A percentile compares a stretch with the other conserved stretches of the same genome.
These are phyloP conservation scores for Ceyx cyanopectus DNA, from an alignment of 2,113 vertebrate genomes.

Conservation along the genomic window DNA sequence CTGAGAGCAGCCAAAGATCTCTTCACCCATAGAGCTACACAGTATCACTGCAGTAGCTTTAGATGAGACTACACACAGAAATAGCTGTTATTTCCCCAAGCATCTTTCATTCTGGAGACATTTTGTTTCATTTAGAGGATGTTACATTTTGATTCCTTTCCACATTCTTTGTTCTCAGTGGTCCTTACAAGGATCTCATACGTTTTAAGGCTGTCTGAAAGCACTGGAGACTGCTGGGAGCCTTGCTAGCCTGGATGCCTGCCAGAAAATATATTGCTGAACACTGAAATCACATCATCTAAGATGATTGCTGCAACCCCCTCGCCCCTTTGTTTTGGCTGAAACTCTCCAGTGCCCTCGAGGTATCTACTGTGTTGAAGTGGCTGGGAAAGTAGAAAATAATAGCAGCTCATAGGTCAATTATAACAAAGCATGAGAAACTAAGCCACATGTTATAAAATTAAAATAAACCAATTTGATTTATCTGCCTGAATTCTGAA, in stretches of 20 bases:
- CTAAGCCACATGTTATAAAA: conserved; percentile 23
- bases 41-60: neutral
- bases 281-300: conserved; percentile 56
- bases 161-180: neutral
- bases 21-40: neutral
- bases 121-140: neutral
- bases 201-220: conserved; percentile 16
- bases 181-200: neutral
- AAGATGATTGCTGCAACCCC: conserved; percentile 48
- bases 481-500: conserved; percentile 2
- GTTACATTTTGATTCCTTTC: neutral
- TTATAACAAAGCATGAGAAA: conserved; percentile 61
- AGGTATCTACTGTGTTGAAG: conserved; percentile 48
- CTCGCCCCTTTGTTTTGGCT: conserved; percentile 44
- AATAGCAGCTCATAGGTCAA: conserved; percentile 48
- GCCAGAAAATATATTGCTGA: conserved; percentile 65
- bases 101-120: neutral
- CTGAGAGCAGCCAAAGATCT: neutral
- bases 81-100: neutral
- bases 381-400: conserved; percentile 68
- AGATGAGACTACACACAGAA: neutral
- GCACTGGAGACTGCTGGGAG: neutral
- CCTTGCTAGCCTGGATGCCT: conserved; percentile 12
- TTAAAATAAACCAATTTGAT: conserved; percentile 20
- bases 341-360: conserved; percentile 57